Evolutionary conservation across 92 coral and sea anemone genomes (phyloP), one percentile per base, ranked within the genome.

Genomic region (Virgularia gustaviana): DNA sequence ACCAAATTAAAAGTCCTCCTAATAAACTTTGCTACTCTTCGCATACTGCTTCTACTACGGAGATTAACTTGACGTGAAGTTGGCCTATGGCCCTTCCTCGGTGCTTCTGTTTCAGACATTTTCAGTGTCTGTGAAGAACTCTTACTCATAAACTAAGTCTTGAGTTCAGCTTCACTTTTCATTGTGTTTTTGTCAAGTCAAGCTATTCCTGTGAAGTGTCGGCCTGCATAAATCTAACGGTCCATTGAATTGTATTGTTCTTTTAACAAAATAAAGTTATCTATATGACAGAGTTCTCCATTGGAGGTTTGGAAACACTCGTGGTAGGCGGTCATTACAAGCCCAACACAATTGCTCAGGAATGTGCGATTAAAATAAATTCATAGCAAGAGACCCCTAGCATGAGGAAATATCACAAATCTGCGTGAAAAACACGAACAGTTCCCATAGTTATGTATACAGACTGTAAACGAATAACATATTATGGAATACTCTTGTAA

Each of bases 11-110:
- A 68, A 12, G 61, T 68, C 47, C 75, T 30, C 35, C 75, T 18
- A 49, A 68, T 33, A 51, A 68, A 68, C 61, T 68, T 68, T 19
- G 75, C 75, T 2, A 68, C 75, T 47, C 75, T 49, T 49, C 75
- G 31, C 75, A 68, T 49, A 35, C 75, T 60, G 43, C 22, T 68
- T 6, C 47, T 43, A 36, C 32, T 18, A 2, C 75, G 61, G 33
- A 45, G 60, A 34, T 49, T 42, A 13, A 33, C 37, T 11, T 43
- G 47, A n/a, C 59, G 43, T 6, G 19, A 16, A 19, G 6, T 24
- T 0, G 38, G 19, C 9, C 60, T 30, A 30, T n/a, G 49, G 31
- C 57, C 37, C 35, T 32, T 51, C 43, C 1, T 23, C 13, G 57
- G 13, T 22, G 42, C 45, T 20, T 49, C 56, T 20, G 72, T 16